Evolutionary conservation across 2,113 vertebrate genomes (phyloP).

Genomic region (Climacteris rufus): DNA sequence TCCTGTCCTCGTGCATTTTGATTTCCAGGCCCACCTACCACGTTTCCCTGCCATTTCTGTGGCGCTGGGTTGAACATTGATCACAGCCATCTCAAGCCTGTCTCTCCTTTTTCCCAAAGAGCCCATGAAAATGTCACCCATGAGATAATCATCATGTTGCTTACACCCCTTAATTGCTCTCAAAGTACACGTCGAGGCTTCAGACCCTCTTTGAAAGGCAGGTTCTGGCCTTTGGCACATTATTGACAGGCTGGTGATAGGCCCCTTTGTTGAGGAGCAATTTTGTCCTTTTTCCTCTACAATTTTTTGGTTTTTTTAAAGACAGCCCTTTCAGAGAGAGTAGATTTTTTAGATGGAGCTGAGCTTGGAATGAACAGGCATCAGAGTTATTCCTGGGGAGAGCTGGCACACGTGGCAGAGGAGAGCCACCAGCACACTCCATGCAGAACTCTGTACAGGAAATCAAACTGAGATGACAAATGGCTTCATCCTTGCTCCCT

Average conservation of each 20-base stretch:
- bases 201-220: conserved; percentile 45
- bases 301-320: conserved; percentile 44
- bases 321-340: conserved; percentile 29
- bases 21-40: neutral
- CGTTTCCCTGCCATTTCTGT: neutral
- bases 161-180: conserved; percentile 62
- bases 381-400: neutral
- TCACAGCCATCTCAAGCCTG: conserved; percentile 21
- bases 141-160: conserved; percentile 53
- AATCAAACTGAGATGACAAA: neutral
- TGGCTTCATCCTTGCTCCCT: neutral
- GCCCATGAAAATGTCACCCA: conserved; percentile 47
- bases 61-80: conserved; percentile 8
- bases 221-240: conserved; percentile 64
- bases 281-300: conserved; percentile 52
- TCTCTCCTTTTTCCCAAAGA: conserved; percentile 13
- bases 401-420: neutral
- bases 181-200: neutral
- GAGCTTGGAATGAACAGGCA: conserved; percentile 15
- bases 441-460: neutral
- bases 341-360: conserved; percentile 23
- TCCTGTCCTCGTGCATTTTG: neutral
- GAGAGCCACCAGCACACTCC: neutral
- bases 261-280: conserved; percentile 60
- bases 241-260: conserved; percentile 65